Base-by-base conservation (phyloP, 2,888 invertebrate genomes). In the Saturnia pavonia region DNA sequence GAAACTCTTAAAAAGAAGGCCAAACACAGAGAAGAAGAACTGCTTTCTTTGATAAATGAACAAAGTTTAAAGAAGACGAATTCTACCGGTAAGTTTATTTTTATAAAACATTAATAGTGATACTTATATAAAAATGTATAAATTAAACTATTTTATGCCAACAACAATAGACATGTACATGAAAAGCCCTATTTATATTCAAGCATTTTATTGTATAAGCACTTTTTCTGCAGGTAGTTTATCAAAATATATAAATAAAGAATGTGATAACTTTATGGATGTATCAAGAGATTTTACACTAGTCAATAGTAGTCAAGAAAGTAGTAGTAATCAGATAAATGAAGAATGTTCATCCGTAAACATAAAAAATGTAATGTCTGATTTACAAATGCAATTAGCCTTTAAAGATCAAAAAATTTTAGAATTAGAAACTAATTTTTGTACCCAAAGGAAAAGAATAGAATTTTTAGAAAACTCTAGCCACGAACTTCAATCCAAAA, bases 11-110 rank as follows among this genome's bases (percentile, higher is more conserved):
- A 94, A 81, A 87, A 85, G 9, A 95, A 94, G 78, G 85, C 93
- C 9, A 94, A 93, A 79, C 86, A 81, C 1, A 89, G 96, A 69
- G 95, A 95, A 85, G 86, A 88, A 45, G 95, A 96, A 79, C 80
- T 95, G 8, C 75, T 95, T 0, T 90, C 91, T 1, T 82, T 89
- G 0, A 77, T 95, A 45, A 86, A 90, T 40, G 94, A 95, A 75
- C 78, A 84, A 27, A 82, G 75, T 71, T 71, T 74, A 16, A 88
- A 80, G 68, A 85, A 82, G 74, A 68, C 72, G n/a, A 77, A 81
- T 71, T 80, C 77, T 14, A 83, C 81, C 72, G 81, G 89, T 91
- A 77, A 84, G 83, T 34, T 34, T 34, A 34, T 27, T 12, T 25
- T 25, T 14, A 57, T 25, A 4, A 6, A 48, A 48, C 43, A 48